phyloP scores from a whole-genome alignment of 2,113 vertebrate species.

The Sylvilagus bachmani region DNA sequence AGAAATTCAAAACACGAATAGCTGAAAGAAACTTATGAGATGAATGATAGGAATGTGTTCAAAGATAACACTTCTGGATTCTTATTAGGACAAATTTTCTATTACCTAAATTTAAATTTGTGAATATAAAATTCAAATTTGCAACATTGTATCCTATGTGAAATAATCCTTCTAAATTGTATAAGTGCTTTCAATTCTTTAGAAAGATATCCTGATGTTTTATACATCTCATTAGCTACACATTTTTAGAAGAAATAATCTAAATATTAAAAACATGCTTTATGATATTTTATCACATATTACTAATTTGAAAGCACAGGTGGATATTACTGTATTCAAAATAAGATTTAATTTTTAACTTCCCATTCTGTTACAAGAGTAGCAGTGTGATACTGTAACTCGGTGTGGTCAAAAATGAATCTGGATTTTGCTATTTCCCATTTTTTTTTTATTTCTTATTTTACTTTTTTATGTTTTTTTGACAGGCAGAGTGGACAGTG shows the following conservation, averaged over 20 bases:
- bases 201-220: background rate
- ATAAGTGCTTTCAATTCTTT: slow-evolving; percentile 31
- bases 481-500: too few species aligned
- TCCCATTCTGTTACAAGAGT: background rate
- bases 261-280: background rate
- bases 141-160: background rate
- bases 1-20: slow-evolving; percentile 44
- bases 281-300: background rate
- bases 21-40: slow-evolving; percentile 58
- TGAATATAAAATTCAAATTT: slow-evolving; percentile 59
- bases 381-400: background rate
- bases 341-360: background rate
- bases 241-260: background rate
- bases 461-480: too few species aligned
- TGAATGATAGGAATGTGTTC: slow-evolving; percentile 64
- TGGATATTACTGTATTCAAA: background rate
- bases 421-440: background rate
- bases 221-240: background rate
- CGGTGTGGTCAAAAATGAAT: background rate
- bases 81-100: slow-evolving; percentile 73
- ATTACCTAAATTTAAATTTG: slow-evolving; percentile 70
- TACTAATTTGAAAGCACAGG: background rate
- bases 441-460: too few species aligned
- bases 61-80: slow-evolving; percentile 70
- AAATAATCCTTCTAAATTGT: slow-evolving; percentile 53